These are phyloP conservation scores for Hippopotamus amphibius DNA, from an alignment of 2,113 vertebrate genomes.

Conservation along the genomic window DNA sequence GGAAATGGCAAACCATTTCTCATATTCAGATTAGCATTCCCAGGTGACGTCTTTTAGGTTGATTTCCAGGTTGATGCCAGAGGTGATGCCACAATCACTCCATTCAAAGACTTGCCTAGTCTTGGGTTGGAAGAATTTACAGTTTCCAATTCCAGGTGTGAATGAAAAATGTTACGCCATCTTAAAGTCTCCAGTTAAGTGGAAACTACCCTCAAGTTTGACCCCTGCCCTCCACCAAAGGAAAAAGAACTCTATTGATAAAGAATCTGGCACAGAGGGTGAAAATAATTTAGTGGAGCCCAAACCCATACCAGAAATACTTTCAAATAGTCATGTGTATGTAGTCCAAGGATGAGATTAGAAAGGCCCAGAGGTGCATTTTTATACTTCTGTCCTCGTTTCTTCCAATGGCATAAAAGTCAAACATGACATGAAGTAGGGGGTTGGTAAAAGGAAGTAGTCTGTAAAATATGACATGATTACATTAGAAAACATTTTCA, in stretches of 20 bases:
- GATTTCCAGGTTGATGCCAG: not conserved
- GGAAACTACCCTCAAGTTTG: not conserved
- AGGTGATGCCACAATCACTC: not conserved
- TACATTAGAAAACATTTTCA: not conserved
- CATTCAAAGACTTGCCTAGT: not conserved
- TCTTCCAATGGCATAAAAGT: not conserved
- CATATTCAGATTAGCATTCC: not conserved
- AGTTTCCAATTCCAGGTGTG: not conserved
- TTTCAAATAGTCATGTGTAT: not conserved
- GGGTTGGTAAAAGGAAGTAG: not conserved
- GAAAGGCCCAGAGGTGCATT: not conserved
- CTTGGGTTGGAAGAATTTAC: not conserved
- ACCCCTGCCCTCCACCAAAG: not conserved
- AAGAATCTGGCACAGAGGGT: not conserved
- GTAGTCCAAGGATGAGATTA: not conserved
- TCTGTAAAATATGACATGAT: not conserved
- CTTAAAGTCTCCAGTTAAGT: not conserved
- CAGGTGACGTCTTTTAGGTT: not conserved
- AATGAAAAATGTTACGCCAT: not conserved
- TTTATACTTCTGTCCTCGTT: not conserved
- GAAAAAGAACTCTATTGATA: not conserved
- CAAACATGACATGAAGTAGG: not conserved
- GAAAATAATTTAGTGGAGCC: not conserved
- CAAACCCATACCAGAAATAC: conserved; percentile 22
- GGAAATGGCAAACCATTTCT: not conserved